These are phyloP conservation scores for Hypanus sabinus DNA, from an alignment of 2,113 vertebrate species.

Conservation along the genomic window DNA sequence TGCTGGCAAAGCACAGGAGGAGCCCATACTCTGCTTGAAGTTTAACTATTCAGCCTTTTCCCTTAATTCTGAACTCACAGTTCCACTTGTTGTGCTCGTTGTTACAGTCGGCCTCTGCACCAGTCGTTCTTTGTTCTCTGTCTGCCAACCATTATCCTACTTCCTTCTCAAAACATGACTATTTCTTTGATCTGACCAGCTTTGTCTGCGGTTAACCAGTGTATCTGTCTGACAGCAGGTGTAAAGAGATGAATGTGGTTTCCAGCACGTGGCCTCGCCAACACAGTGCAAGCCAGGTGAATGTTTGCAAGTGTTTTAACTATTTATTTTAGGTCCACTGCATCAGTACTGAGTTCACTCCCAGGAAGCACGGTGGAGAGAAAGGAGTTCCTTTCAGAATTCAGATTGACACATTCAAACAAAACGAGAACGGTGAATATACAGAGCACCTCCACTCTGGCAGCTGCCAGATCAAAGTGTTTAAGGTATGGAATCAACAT, in stretches of 20 bases:
- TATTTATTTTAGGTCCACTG: conserved; percentile 73
- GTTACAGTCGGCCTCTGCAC: not conserved
- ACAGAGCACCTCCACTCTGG: conserved; percentile 79
- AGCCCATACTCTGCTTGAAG: not conserved
- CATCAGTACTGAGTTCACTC: conserved; percentile 93
- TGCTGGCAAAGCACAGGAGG: not conserved
- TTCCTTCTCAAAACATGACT: not conserved
- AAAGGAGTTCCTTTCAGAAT: conserved; percentile 89
- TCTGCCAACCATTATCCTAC: not conserved
- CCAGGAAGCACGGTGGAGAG: conserved; percentile 87
- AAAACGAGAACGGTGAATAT: conserved; percentile 76
- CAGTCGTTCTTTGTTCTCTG: not conserved
- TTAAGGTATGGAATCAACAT: conserved; percentile 68
- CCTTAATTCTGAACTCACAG: not conserved
- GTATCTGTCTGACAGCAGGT: not conserved
- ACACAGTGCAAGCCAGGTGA: not conserved
- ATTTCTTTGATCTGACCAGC: not conserved
- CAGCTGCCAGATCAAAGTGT: conserved; percentile 95
- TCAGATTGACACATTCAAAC: conserved; percentile 83
- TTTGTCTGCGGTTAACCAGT: not conserved
- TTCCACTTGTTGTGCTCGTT: not conserved
- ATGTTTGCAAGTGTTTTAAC: not conserved
- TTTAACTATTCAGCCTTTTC: not conserved
- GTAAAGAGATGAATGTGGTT: not conserved
- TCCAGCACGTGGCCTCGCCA: not conserved